These are phyloP conservation scores for Timema cristinae DNA, from an alignment of 2,888 invertebrate species.

Conservation along the genomic window DNA sequence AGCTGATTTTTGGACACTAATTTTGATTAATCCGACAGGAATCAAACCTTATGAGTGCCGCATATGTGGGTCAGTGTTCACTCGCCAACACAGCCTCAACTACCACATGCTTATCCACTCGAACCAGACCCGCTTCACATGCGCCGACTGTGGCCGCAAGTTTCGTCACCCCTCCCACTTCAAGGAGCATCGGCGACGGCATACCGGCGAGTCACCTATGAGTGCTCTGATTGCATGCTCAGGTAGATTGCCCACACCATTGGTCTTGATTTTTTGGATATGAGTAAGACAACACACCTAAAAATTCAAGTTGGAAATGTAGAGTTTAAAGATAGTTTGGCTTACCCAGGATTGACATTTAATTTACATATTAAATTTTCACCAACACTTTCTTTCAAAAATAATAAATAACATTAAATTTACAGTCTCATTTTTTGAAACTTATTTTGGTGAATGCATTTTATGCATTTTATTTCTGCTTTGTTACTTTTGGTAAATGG, in stretches of 20 bases:
- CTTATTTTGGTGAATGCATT: too few species aligned
- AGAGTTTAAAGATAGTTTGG: too few species aligned
- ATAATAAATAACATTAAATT: too few species aligned
- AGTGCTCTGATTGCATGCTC: conserved; percentile 46
- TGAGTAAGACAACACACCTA: background rate
- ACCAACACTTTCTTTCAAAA: too few species aligned
- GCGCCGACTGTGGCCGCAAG: conserved; percentile 54
- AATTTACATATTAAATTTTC: too few species aligned
- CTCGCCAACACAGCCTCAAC: conserved; percentile 56
- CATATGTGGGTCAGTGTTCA: conserved; percentile 55
- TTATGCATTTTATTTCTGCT: too few species aligned
- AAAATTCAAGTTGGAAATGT: background rate
- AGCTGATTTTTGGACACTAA: too few species aligned
- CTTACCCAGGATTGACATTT: too few species aligned
- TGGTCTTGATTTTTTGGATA: background rate
- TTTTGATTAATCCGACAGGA: conserved; percentile 39
- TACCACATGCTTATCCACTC: conserved; percentile 59
- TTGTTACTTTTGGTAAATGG: too few species aligned
- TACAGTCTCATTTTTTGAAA: too few species aligned
- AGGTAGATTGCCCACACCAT: conserved; percentile 18
- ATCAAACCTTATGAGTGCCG: conserved; percentile 58
- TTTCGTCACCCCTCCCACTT: conserved; percentile 58
- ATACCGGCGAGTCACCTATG: conserved; percentile 52
- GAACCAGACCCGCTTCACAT: conserved; percentile 56
- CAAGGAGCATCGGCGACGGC: conserved; percentile 53